A percentile compares a stretch with the other conserved stretches of the same genome.
Evolutionary conservation across 2,888 invertebrate species (phyloP).

Genomic region (Cynaeus angustus): DNA sequence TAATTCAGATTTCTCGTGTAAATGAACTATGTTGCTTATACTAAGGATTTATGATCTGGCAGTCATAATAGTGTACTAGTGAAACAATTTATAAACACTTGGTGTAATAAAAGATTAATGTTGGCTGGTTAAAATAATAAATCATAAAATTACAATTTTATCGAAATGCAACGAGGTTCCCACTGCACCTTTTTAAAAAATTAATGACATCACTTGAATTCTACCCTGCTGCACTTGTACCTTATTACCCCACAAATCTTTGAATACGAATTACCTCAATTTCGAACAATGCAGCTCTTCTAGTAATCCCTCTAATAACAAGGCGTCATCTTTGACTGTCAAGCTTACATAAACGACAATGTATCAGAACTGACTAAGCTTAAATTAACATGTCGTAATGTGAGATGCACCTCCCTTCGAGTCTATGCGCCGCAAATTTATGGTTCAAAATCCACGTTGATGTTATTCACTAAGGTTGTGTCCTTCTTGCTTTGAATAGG

Average conservation of each 20-base stretch:
- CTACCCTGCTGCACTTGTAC: too few relatives aligned
- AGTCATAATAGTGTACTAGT: too few relatives aligned
- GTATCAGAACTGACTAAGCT: not conserved
- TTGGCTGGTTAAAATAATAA: too few relatives aligned
- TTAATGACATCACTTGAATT: too few relatives aligned
- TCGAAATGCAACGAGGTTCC: too few relatives aligned
- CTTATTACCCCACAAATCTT: not conserved
- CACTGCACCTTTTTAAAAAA: too few relatives aligned
- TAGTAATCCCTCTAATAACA: slow-evolving; percentile 3
- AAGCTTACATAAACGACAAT: not conserved
- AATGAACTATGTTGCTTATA: too few relatives aligned
- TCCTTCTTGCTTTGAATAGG: slow-evolving; percentile 35
- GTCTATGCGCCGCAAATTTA: slow-evolving; percentile 35
- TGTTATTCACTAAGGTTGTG: slow-evolving; percentile 37
- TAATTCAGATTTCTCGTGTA: too few relatives aligned
- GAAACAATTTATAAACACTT: too few relatives aligned
- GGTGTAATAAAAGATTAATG: too few relatives aligned
- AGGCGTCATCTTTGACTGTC: slow-evolving; percentile 4
- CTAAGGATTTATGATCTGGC: too few relatives aligned
- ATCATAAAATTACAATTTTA: too few relatives aligned
- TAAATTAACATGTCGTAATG: slow-evolving; percentile 40
- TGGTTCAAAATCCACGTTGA: slow-evolving; percentile 26
- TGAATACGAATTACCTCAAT: not conserved
- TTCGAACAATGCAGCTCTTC: not conserved
- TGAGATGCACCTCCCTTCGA: slow-evolving; percentile 27